phyloP scores from a whole-genome alignment of 2,113 vertebrate species.

The Bucco capensis region DNA sequence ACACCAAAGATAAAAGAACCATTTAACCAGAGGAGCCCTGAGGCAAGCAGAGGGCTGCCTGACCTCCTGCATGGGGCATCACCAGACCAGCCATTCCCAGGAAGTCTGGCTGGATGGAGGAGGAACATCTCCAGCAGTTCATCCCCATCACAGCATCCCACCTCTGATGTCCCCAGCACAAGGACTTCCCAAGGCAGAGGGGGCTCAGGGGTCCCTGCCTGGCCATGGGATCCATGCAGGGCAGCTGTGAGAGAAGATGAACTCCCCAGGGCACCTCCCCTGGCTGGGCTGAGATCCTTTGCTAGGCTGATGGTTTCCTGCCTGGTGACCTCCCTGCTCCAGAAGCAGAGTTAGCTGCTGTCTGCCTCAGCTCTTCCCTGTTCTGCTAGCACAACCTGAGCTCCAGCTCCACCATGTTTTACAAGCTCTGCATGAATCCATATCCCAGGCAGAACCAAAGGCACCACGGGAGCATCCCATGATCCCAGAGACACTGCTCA shows the following conservation, averaged over 20 bases:
- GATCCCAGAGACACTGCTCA: fast-evolving
- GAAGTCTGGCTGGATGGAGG: background rate
- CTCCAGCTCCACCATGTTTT: background rate
- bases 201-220: background rate
- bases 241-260: background rate
- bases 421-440: background rate
- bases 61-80: fast-evolving
- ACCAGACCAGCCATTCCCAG: fast-evolving
- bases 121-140: background rate
- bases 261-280: background rate
- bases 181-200: background rate
- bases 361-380: background rate
- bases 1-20: background rate
- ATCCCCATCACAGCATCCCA: background rate
- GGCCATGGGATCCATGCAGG: fast-evolving
- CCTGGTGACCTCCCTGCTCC: background rate
- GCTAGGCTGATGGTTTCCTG: background rate
- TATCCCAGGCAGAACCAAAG: background rate
- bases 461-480: background rate
- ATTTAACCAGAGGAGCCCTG: background rate
- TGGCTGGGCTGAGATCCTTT: background rate
- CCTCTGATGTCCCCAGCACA: background rate
- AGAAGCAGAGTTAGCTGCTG: background rate
- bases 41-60: background rate
- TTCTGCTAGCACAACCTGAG: fast-evolving